Conservation (phyloP, 2,113 vertebrate genomes). For the Azemiops feae region DNA sequence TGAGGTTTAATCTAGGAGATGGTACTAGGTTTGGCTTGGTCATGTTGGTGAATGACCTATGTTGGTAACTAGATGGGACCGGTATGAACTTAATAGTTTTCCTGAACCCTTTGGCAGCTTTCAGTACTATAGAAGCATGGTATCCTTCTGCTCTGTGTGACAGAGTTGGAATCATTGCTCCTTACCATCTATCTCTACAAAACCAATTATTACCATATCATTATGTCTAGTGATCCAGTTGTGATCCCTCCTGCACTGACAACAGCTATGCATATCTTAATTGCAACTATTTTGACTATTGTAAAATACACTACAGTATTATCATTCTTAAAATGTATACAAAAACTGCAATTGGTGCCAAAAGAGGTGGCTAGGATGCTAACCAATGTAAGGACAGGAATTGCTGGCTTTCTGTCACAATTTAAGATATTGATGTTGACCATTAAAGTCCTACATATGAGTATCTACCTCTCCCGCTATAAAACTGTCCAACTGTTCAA, state of each 20-base stretch:
- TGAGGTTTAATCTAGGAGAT: not conserved
- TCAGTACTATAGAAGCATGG: not conserved
- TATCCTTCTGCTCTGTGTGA: not conserved
- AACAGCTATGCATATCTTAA: not conserved
- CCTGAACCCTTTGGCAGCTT: not conserved
- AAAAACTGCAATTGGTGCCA: not conserved
- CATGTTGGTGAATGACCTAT: not conserved
- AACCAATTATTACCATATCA: not conserved
- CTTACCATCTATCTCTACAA: not conserved
- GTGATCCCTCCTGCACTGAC: not conserved
- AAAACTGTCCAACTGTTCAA: not conserved
- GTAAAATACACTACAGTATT: not conserved
- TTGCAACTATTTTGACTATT: not conserved
- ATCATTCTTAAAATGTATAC: not conserved
- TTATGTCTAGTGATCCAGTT: not conserved
- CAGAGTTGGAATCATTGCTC: not conserved
- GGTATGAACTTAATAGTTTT: not conserved
- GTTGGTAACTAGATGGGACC: not conserved
- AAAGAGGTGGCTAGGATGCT: not conserved
- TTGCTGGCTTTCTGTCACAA: not conserved
- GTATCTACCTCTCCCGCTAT: not conserved
- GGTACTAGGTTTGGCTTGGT: not conserved
- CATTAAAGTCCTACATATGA: not conserved
- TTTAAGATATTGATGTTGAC: not conserved
- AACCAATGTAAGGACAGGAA: not conserved